Base-by-base conservation (phyloP, 2,888 invertebrate species). In the Hyposoter dolosus region DNA sequence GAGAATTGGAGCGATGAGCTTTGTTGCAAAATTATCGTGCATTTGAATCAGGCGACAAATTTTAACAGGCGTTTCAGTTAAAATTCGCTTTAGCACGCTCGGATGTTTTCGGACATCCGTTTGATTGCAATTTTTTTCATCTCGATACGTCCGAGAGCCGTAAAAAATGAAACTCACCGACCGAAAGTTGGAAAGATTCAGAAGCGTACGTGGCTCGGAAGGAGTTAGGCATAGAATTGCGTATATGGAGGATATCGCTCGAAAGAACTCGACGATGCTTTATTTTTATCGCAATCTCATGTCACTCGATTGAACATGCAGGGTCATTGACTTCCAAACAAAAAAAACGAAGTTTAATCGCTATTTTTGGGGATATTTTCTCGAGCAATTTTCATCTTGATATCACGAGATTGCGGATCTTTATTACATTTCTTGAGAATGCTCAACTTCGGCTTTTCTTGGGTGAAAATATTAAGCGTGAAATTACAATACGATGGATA, bases 251-350 rank as follows among this genome's bases (percentile, higher is more conserved):
- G 43, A 43, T 56, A 74, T 74, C 43, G 40, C 23, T 40, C 19
- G 74, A 75, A 71, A 65, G 32, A 65, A 77, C 63, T 43, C 43
- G 53, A 72, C 53, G 63, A 50, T 83, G 19, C 60, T 28, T 47
- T 28, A 77, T 32, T 50, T 45, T 69, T 65, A 83, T 72, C n/a
- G 65, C 56, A 23, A 84, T 81, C 71, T 43, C 28, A 77, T 47
- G 63, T n/a, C 76, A 40, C 69, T 43, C 78, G 78, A 78, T 69
- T 63, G 60, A 43, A 60, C 69, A 50, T 19, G n/a, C 60, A 35
- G 40, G 40, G 60, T 45, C n/a, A 63, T 69, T 45, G 50, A 79
- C 43, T 75, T 75, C 63, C 53, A 32, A 68, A 75, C 69, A 23
- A 35, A 32, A 32, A 6, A 12, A 63, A 63, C 10, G 1, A 9